Evolutionary conservation across 2,113 vertebrate species (phyloP).

Genomic region (Gopherus evgoodei): DNA sequence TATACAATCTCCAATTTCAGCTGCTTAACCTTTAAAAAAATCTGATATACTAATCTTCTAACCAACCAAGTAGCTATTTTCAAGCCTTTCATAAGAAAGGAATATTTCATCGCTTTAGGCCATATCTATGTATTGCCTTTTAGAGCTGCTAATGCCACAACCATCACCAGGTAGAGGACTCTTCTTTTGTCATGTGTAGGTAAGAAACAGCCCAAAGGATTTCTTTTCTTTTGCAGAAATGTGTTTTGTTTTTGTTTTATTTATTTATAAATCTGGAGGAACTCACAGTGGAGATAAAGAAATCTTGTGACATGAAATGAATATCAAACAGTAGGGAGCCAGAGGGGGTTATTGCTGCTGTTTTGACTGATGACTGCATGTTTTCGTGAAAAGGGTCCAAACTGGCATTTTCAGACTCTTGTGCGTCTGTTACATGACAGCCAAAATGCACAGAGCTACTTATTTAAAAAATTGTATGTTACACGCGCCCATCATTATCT

Average conservation of each 20-base stretch:
- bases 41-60: neutral
- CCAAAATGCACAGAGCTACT: neutral
- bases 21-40: neutral
- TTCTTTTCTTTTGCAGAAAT: neutral
- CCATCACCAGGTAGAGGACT: neutral
- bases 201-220: no score
- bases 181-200: neutral
- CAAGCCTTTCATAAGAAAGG: neutral
- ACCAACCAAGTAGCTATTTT: neutral
- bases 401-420: neutral
- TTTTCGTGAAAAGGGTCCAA: neutral
- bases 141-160: neutral
- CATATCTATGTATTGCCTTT: neutral
- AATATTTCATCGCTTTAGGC: neutral
- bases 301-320: neutral
- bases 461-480: neutral
- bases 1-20: neutral
- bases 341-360: neutral
- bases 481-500: neutral
- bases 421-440: neutral
- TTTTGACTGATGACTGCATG: neutral
- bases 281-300: neutral
- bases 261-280: neutral
- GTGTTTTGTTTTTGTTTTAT: neutral
- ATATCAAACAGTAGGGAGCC: neutral